Evolutionary conservation across 2,888 invertebrate species (phyloP), one percentile per base, ranked within the genome.

Genomic region (Scelioninae gen. 1): DNA sequence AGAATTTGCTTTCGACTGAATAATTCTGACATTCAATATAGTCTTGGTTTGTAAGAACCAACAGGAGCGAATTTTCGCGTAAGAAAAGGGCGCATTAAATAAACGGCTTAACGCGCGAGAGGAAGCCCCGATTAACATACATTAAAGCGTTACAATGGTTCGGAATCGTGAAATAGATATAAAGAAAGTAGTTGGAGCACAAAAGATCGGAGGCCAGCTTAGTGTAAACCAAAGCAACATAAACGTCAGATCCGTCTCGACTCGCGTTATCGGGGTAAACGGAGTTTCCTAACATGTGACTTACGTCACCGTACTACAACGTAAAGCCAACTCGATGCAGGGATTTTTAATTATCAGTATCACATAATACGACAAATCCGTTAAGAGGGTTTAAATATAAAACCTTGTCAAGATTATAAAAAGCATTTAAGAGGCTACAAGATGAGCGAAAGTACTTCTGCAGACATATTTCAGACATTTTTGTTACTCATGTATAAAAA

Each of bases 261-360:
- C 58, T 71, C 31, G 53, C 63, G 63, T 78, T 83, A 83, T 78
- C 75, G 51, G 77, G 32, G 43, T 23, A 29, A 65, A 49, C 43
- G 40, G 63, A 80, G 66, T 80, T 79, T 76, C 23, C 68, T 68
- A 76, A 80, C 80, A 76, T 83, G 72, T 71, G 79, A 83, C 75
- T 79, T 71, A 72, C 65, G 72, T 62, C 77, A 47, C 47, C 23
- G 74, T 71, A 55, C 60, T 72, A 72, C 51, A 68, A 72, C 49
- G 76, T 38, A 83, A 83, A 80, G 77, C 77, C 77, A 68, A 31
- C 68, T 77, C 80, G 72, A 80, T 77, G 74, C 76, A 13, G 43
- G 68, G 72, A 66, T 77, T 80, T 77, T 77, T 79, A 83, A 83
- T 83, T 80, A 83, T 83, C 79, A 83, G 69, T 71, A 79, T 65